A percentile compares a stretch with the other conserved stretches of the same genome.
phyloP scores from a whole-genome alignment of 2,888 invertebrate genomes.

The Argynnis bischoffii region DNA sequence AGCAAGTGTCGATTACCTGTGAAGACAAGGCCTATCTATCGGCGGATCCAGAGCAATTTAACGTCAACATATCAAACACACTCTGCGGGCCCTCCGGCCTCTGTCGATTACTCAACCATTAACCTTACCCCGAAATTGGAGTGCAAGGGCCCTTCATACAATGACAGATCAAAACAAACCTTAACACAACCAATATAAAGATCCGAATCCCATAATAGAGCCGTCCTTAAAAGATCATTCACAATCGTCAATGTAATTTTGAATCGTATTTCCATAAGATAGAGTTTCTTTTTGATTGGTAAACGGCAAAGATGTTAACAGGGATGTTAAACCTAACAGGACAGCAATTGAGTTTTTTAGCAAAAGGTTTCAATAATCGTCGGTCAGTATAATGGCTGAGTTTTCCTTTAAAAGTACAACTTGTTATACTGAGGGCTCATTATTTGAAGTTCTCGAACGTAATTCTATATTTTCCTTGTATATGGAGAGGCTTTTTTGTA shows the following conservation, averaged over 20 bases:
- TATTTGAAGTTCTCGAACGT: conserved; percentile 43
- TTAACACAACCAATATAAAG: conserved; percentile 39
- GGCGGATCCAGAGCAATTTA: conserved; percentile 17
- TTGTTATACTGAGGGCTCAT: conserved; percentile 45
- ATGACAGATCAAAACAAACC: conserved; percentile 43
- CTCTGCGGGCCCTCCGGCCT: conserved; percentile 53
- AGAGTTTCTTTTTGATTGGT: conserved; percentile 46
- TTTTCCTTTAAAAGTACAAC: conserved; percentile 44
- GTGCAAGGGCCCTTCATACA: conserved; percentile 49
- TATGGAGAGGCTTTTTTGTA: conserved; percentile 40
- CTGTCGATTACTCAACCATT: conserved; percentile 74
- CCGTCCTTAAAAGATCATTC: conserved; percentile 36
- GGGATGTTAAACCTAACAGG: conserved; percentile 48
- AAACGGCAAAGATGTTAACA: conserved; percentile 45
- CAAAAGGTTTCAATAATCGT: conserved; percentile 57
- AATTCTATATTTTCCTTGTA: conserved; percentile 43
- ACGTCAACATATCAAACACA: conserved; percentile 65
- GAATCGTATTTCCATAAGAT: conserved; percentile 37
- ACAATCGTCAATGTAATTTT: conserved; percentile 38
- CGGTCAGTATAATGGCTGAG: conserved; percentile 52
- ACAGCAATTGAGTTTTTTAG: conserved; percentile 56
- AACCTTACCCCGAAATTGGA: conserved; percentile 60
- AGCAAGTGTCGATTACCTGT: conserved; percentile 21
- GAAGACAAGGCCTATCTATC: conserved; percentile 23
- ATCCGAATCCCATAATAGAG: conserved; percentile 35